Evolutionary conservation across 2,888 invertebrate species (phyloP), one percentile per base, ranked within the genome.

Genomic region (Endomychus coccineus): DNA sequence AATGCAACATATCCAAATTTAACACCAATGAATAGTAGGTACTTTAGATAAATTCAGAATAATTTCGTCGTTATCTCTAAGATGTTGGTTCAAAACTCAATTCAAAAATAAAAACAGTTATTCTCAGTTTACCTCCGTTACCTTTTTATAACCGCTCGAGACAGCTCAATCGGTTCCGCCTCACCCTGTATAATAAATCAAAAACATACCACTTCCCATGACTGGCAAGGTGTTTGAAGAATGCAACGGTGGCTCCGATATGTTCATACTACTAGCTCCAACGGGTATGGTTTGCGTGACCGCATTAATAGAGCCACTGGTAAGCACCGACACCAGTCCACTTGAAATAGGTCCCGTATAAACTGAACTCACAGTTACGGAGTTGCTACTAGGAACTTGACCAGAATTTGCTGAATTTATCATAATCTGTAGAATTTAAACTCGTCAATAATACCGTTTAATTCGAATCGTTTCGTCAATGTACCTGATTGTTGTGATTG

Each of bases 291-390:
- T 63, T 41, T 65, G 65, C 11, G 61, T 62, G 7, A 56, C 50
- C 3, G 51, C 52, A 27, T 36, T 36, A n/a, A n/a, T n/a, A 46
- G 51, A 49, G 14, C 55, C 57, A n/a, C n/a, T n/a, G n/a, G n/a
- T n/a, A n/a, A n/a, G n/a, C 15, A 66, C 59, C 11, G 62, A 64
- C 11, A 67, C 62, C 40, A 62, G 64, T n/a, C 62, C 62, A 34
- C 55, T 60, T 3, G 58, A 55, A 15, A 58, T 51, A 4, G 61
- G 57, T 3, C 58, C 62, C 1, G 60, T 58, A 43, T 63, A 64
- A 14, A 62, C 58, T 0, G 66, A 64, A 49, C 59, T 66, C 1
- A 66, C 61, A 4, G 63, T 65, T 1, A 65, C 59, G 2, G 62
- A 47, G 39, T 59, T 59, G 38, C 48, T 54, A 24, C 42, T 49